Conservation (phyloP, 2,888 invertebrate genomes). For the Macrosoma leucophasiata region DNA sequence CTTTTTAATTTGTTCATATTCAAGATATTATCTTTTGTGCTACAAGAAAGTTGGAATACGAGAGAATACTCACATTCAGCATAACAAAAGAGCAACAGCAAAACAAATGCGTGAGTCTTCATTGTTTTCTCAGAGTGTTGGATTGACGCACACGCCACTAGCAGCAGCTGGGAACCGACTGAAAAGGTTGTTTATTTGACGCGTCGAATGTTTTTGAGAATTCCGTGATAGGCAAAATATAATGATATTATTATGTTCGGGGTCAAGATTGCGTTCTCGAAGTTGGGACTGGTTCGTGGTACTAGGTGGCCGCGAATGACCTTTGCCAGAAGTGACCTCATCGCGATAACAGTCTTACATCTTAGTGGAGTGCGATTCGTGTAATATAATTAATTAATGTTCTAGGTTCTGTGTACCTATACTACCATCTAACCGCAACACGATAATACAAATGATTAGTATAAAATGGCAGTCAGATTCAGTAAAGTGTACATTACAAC, state of each 20-base stretch:
- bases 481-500: too few species aligned
- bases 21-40: slow-evolving; percentile 23
- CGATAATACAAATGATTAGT: too few species aligned
- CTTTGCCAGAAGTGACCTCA: slow-evolving; percentile 49
- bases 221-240: slow-evolving; percentile 8
- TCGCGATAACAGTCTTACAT: slow-evolving; percentile 54
- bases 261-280: slow-evolving; percentile 24
- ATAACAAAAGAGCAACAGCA: slow-evolving; percentile 46
- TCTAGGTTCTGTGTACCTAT: too few species aligned
- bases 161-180: slow-evolving; percentile 12
- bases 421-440: too few species aligned
- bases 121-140: slow-evolving; percentile 30
- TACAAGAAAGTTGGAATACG: slow-evolving; percentile 22
- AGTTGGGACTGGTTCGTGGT: slow-evolving; percentile 10
- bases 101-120: slow-evolving; percentile 43
- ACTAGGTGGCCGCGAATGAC: slow-evolving; percentile 32
- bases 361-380: too few species aligned
- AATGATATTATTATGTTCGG: slow-evolving; percentile 13
- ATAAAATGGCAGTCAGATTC: slow-evolving; percentile 31
- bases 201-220: slow-evolving; percentile 17
- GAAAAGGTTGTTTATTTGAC: slow-evolving; percentile 3
- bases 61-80: slow-evolving; percentile 52
- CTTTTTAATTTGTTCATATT: slow-evolving; percentile 21
- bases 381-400: too few species aligned
- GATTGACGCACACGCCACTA: slow-evolving; percentile 12